Evolutionary conservation across 2,888 invertebrate genomes (phyloP), one percentile per base, ranked within the genome.

Genomic region (Drosophila mercatorum): DNA sequence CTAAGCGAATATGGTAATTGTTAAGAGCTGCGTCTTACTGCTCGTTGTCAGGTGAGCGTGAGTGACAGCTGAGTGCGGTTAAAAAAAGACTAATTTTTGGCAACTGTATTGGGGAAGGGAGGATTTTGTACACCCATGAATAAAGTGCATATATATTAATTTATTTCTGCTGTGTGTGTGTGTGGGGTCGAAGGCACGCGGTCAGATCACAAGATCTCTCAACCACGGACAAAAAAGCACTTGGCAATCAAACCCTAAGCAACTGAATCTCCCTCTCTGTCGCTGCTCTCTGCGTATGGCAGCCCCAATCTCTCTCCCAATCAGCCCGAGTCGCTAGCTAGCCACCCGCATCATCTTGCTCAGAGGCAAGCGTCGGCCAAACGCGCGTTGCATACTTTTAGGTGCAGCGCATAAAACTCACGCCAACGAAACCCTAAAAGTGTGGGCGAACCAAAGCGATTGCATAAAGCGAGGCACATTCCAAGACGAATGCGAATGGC

Each of bases 151-250:
- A 17, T 17, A 17, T 17, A 17, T 17, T 17, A 17, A 22, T 22
- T 22, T 22, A 22, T 22, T 1, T 38, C 46, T 56, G 34, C 22
- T 38, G 14, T 38, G 12, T 26, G 22, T 6, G 46, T 7, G 22
- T 6, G 46, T 7, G 46, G 22, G 46, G 69, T 52, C 57, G 83
- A 74, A 66, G 77, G 68, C 74, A 73, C 66, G 74, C 80, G 78
- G 78, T 81, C 61, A 84, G 85, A 83, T 83, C 82, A 83, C 82
- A 88, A 83, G 83, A 83, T 84, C 73, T 68, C 64, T 58, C 63
- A 62, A 67, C 44, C 57, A 65, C 78, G 52, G 44, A 44, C 68
- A 68, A 57, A 61, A 36, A 28, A 22, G 5, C 69, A 81, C 47
- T 81, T 80, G 86, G 78, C 81, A 80, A 56, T 46, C 44, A 46